Base-by-base conservation (phyloP, 2,797 vertebrate genomes). In the Caiman crocodilus region DNA sequence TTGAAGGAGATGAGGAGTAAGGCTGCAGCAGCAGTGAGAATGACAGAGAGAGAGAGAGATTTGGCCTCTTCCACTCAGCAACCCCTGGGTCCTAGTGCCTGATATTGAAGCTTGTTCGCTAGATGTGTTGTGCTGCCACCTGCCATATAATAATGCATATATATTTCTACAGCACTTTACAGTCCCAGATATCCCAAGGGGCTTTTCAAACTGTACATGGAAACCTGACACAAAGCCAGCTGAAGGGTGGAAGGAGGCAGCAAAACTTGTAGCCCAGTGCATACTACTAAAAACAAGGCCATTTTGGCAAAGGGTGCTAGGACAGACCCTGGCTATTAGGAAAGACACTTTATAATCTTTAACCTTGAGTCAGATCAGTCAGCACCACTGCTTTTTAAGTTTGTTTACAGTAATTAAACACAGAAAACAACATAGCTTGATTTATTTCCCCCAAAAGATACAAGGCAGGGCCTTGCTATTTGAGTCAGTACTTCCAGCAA, bases 61-160 rank as follows among this genome's bases (percentile, higher is more conserved):
- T 92, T 96, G 88, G 95, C 94, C 97, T 90, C 95, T 94, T 88
- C 93, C 90, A 64, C 94, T 96, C 94, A 25, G 96, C 94, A 76
- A 56, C 93, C 89, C 50, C 97, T 90, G 97, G 98, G 98, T 98
- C 98, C 98, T 98, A 98, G 92, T 92, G 97, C 97, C 98, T 98
- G 8, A 42, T 7, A 42, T 42, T 42, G 42, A 42, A 42, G 42
- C 9, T 42, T 42, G 42, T 10, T 42, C 9, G 9, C 42, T 42
- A 42, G 42, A 42, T 10, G 42, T 42, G 84, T 86, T 57, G 86
- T 91, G 71, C 82, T 12, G 57, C 74, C 84, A 0, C 63, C 59
- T 12, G 81, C 87, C 8, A 56, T 5, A 58, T 1, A 0, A 26
- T 1, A 3, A 74, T 35, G 73, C 71, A 0, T 25, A 25, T 55